These are phyloP conservation scores for Smithornis capensis DNA, from an alignment of 2,113 vertebrate species.

Conservation along the genomic window DNA sequence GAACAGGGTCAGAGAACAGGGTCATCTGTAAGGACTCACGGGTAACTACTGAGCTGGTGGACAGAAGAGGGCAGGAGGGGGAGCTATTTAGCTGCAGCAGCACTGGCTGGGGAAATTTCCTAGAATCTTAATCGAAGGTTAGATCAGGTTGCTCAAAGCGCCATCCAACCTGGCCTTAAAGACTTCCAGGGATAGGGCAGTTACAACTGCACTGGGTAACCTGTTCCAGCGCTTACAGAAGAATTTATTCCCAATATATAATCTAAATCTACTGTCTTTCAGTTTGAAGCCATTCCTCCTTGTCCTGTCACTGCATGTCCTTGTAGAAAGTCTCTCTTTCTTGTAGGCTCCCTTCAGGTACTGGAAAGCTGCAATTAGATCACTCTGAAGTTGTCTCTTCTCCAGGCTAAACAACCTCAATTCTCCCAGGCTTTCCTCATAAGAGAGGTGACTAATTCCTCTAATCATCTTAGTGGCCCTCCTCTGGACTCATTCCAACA, in stretches of 20 bases:
- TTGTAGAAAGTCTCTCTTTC: neutral
- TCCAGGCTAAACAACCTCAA: neutral
- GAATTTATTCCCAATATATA: neutral
- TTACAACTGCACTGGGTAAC: neutral
- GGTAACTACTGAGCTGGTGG: neutral
- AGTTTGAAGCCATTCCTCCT: neutral
- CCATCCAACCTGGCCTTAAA: neutral
- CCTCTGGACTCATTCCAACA: accelerated
- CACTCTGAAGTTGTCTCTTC: neutral
- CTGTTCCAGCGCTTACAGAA: neutral
- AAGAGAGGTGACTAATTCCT: neutral
- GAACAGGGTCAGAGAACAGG: neutral
- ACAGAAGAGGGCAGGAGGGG: neutral
- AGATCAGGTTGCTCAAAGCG: neutral
- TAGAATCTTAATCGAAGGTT: neutral
- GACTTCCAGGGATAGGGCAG: neutral
- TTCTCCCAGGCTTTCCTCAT: neutral
- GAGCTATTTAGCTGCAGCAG: neutral
- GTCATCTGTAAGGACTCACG: neutral
- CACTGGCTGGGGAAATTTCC: neutral
- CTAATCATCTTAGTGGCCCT: neutral
- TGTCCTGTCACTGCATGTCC: neutral
- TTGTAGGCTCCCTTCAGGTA: neutral
- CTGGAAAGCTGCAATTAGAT: neutral
- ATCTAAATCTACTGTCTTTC: neutral